These are phyloP conservation scores for Cerastis leucographa DNA, from an alignment of 2,888 invertebrate genomes.

Conservation along the genomic window DNA sequence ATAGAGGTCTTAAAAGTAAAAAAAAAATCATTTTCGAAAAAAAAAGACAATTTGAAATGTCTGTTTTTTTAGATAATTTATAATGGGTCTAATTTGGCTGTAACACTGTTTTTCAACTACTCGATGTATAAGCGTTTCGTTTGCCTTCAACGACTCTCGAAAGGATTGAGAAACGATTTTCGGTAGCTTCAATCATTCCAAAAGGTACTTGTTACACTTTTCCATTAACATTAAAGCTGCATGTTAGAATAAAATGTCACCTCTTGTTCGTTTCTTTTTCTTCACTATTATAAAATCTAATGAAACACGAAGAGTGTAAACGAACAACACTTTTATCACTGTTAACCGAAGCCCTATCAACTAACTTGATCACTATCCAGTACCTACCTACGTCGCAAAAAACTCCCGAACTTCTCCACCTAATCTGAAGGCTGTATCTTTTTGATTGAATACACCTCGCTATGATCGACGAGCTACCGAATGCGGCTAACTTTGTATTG, in stretches of 20 bases:
- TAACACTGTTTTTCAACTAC: too few relatives aligned
- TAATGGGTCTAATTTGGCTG: too few relatives aligned
- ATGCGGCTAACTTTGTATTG: constrained; percentile 76
- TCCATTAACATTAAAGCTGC: neutral
- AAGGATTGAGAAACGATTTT: neutral
- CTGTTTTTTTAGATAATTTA: too few relatives aligned
- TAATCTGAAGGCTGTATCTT: constrained; percentile 80
- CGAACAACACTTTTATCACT: constrained; percentile 37
- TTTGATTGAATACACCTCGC: constrained; percentile 84
- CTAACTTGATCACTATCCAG: constrained; percentile 35
- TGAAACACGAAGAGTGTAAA: constrained; percentile 24
- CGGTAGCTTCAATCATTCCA: neutral
- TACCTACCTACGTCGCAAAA: constrained; percentile 63
- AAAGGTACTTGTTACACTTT: neutral
- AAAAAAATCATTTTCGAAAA: too few relatives aligned
- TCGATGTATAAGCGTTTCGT: neutral
- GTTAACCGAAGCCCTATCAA: constrained; percentile 45
- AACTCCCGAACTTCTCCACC: constrained; percentile 54
- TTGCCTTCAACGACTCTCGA: neutral
- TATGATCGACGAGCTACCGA: constrained; percentile 87
- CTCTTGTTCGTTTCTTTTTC: neutral
- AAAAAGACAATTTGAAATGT: too few relatives aligned
- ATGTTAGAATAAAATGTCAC: neutral
- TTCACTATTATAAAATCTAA: neutral
- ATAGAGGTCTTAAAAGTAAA: too few relatives aligned